Conservation (phyloP, 2,888 invertebrate genomes). For the Parnassius orleans region DNA sequence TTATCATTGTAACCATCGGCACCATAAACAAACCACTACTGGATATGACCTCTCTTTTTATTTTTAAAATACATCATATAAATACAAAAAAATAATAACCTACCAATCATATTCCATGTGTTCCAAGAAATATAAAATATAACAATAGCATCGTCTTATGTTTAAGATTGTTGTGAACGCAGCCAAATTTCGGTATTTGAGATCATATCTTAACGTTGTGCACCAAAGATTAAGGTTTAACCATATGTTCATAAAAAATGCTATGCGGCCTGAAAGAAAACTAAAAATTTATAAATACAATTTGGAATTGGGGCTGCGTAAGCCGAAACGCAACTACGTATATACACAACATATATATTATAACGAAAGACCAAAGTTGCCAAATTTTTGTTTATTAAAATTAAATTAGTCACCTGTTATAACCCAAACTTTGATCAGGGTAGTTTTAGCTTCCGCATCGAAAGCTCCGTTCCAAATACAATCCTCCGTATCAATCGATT, state of each 20-base stretch:
- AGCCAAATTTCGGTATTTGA: constrained; percentile 64
- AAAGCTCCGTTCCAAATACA: constrained; percentile 26
- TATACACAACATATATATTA: neutral
- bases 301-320: constrained; percentile 1
- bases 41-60: no score
- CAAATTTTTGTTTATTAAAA: neutral
- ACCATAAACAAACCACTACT: no score
- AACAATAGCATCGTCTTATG: constrained; percentile 39
- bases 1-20: no score
- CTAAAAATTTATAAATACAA: constrained; percentile 1
- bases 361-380: neutral
- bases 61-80: no score
- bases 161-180: constrained; percentile 56
- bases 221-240: constrained; percentile 44
- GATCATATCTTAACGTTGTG: constrained; percentile 44
- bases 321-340: constrained; percentile 2
- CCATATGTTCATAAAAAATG: constrained; percentile 46
- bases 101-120: constrained; percentile 25
- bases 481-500: constrained; percentile 10
- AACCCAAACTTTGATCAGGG: constrained; percentile 24
- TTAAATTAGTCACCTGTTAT: constrained; percentile 14
- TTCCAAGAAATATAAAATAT: constrained; percentile 14
- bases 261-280: constrained; percentile 48
- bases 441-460: constrained; percentile 13
- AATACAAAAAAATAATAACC: neutral